Conservation (phyloP, 1,140 invertebrate species). For the Frieseomelitta varia region DNA sequence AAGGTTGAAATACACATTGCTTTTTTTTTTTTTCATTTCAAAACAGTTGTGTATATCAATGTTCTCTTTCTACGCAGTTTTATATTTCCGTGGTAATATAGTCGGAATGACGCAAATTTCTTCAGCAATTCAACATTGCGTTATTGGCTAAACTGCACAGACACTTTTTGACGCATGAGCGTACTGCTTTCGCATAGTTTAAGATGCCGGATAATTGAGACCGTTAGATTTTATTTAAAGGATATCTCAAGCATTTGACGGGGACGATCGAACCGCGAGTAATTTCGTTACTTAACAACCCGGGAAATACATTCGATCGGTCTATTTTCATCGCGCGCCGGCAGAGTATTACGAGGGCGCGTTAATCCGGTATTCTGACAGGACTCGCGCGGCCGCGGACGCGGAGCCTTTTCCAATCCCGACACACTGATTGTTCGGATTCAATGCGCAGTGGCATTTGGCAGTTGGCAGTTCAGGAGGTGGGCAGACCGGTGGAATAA, state of each 20-base stretch:
- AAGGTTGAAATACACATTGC: too few relatives aligned
- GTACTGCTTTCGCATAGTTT: not conserved
- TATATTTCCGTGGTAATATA: too few relatives aligned
- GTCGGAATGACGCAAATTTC: too few relatives aligned
- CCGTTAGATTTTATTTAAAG: not conserved
- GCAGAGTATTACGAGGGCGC: constrained; percentile 68
- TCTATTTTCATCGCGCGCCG: constrained; percentile 59
- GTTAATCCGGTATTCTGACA: constrained; percentile 73
- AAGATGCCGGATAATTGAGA: not conserved
- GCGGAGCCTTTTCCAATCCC: constrained; percentile 72
- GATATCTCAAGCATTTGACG: not conserved
- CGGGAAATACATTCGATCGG: constrained; percentile 50
- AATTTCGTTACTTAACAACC: constrained; percentile 54
- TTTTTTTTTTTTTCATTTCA: too few relatives aligned
- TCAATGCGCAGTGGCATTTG: constrained; percentile 76
- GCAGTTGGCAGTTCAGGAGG: constrained; percentile 66
- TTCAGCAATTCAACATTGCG: too few relatives aligned
- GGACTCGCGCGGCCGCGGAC: constrained; percentile 49
- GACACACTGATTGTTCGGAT: constrained; percentile 78
- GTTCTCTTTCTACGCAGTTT: too few relatives aligned
- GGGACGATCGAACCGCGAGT: not conserved
- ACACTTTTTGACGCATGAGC: not conserved
- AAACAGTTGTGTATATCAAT: too few relatives aligned
- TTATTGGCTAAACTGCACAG: not conserved
- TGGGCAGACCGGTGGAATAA: constrained; percentile 72